A percentile compares a stretch with the other conserved stretches of the same genome.
phyloP scores from a whole-genome alignment of 2,888 invertebrate species.

The Ophion slaviceki region DNA sequence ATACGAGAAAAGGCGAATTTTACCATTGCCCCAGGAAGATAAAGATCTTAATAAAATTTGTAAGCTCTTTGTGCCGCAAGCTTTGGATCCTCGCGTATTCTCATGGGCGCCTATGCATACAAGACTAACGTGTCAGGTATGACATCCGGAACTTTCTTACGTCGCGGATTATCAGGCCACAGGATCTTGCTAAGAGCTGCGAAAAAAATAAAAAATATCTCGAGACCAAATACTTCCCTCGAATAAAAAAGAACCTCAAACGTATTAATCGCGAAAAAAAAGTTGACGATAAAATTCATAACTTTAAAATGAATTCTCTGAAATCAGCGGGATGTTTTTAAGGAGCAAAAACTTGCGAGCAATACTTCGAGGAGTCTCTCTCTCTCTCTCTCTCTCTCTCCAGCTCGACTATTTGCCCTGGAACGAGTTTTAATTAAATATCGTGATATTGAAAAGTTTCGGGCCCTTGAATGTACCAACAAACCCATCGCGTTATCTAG shows the following conservation, averaged over 20 bases:
- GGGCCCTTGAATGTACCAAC: too few species aligned
- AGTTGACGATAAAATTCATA: background rate
- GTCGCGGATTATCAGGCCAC: too few species aligned
- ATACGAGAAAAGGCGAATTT: constrained; percentile 27
- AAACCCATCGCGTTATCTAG: too few species aligned
- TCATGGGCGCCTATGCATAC: background rate
- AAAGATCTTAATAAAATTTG: constrained; percentile 50
- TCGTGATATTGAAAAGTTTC: too few species aligned
- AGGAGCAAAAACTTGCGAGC: too few species aligned
- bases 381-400: background rate
- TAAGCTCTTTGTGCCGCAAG: constrained; percentile 7
- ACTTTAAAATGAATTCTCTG: background rate
- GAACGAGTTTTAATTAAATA: too few species aligned
- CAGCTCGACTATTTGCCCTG: background rate
- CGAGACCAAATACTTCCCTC: too few species aligned
- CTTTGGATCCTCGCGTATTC: constrained; percentile 16
- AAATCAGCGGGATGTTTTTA: background rate
- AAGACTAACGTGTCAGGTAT: constrained; percentile 15
- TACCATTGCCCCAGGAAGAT: constrained; percentile 33
- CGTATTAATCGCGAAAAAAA: constrained; percentile 6
- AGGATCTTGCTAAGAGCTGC: too few species aligned
- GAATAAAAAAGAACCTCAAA: background rate
- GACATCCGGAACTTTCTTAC: background rate
- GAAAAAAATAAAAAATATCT: too few species aligned
- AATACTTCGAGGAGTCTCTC: background rate